Percentiles rank a stretch among this genome's conserved stretches.
These are phyloP conservation scores for Beris morrisii DNA, from an alignment of 2,888 invertebrate genomes.

Conservation along the genomic window DNA sequence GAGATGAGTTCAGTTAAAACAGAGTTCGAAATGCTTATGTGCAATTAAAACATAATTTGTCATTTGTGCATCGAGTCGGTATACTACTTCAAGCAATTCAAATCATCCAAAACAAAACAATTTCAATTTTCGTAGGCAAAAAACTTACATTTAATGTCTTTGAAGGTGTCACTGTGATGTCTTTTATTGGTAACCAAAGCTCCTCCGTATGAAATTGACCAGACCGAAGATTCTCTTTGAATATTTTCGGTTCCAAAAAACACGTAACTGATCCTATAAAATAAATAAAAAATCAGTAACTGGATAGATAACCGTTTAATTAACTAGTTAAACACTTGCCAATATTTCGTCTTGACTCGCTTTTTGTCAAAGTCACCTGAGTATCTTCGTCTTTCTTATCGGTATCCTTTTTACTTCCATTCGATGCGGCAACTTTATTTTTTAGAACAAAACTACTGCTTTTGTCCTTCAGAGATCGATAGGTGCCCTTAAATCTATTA, in stretches of 20 bases:
- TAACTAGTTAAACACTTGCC: conserved; percentile 42
- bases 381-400: not conserved
- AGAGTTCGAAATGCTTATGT: not conserved
- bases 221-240: conserved; percentile 49
- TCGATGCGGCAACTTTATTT: conserved; percentile 44
- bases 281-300: conserved; percentile 8
- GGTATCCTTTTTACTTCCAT: conserved; percentile 5
- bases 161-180: conserved; percentile 45
- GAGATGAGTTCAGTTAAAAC: not conserved
- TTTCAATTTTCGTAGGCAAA: too few relatives aligned
- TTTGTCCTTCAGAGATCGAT: conserved; percentile 52
- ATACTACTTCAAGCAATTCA: too few relatives aligned
- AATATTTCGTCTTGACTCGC: conserved; percentile 54
- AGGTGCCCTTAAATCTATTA: conserved; percentile 54
- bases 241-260: conserved; percentile 54
- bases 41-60: too few relatives aligned
- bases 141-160: conserved; percentile 31
- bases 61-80: too few relatives aligned
- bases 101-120: too few relatives aligned
- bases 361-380: conserved; percentile 46
- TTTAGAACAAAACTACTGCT: conserved; percentile 50
- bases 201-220: conserved; percentile 50
- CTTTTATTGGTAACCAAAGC: conserved; percentile 55
- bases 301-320: not conserved
- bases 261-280: conserved; percentile 55